Evolutionary conservation across 2,888 invertebrate genomes (phyloP), one percentile per base, ranked within the genome.

Genomic region (Orthosia cruda): DNA sequence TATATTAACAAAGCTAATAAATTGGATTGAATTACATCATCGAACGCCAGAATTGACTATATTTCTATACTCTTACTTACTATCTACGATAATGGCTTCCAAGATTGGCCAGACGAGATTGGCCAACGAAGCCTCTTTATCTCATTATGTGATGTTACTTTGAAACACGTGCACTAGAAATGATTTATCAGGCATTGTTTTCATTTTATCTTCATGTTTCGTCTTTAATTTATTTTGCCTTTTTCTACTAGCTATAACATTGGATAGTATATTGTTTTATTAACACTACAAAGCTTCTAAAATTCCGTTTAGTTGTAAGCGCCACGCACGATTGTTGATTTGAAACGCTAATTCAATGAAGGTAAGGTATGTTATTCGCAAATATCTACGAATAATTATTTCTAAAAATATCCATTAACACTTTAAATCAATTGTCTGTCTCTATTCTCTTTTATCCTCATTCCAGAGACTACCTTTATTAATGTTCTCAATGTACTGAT

Each of bases 111-210:
- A 20, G 80, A 55, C 26, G 13, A 75, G 67, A 78, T 78, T 81
- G 76, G 26, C 63, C 68, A 75, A 54, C 81, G 54, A 54, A 81
- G 52, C 57, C 54, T 54, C 49, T 64, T 79, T 79, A 79, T 79
- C 67, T 75, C 57, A 74, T 57, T 75, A 75, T 58, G 80, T 77
- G 59, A 77, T 63, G 74, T 59, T 75, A 63, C 76, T 58, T 5
- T 54, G 26, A 13, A 64, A 57, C 61, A 76, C 54, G 58, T 68
- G 63, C 55, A 79, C 16, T 61, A n/a, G 20, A 65, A 65, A 81
- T 74, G 59, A 81, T 63, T 65, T 77, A 74, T 50, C 32, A 74
- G 23, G 13, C 59, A 81, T 81, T 74, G 81, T 81, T 55, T 73
- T 74, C 13, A 52, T 74, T 67, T 50, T 74, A 65, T 81, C 52